A percentile compares a stretch with the other conserved stretches of the same genome.
Evolutionary conservation across 1,140 invertebrate genomes (phyloP).

Genomic region (Hyles euphorbiae): DNA sequence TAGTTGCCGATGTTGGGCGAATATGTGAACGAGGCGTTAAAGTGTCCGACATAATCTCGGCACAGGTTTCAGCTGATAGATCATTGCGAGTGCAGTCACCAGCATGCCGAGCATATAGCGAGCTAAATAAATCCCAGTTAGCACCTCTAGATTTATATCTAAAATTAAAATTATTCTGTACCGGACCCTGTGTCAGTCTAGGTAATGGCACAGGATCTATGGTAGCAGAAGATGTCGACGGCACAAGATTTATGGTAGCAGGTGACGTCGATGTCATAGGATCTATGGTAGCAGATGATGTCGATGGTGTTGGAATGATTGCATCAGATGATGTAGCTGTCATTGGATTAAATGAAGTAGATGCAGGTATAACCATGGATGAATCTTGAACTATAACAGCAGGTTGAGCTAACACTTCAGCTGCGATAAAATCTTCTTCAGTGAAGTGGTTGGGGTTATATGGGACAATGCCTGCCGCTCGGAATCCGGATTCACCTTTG

Average conservation of each 20-base stretch:
- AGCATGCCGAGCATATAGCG: too few species aligned
- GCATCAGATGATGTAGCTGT: background rate
- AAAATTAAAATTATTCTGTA: too few species aligned
- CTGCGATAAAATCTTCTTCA: conserved; percentile 20
- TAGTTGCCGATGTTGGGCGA: too few species aligned
- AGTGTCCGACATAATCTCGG: too few species aligned
- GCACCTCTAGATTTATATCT: too few species aligned
- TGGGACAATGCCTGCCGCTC: conserved; percentile 24
- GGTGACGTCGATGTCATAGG: background rate
- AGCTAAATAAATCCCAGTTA: too few species aligned
- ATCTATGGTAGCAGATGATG: background rate
- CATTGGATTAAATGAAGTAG: conserved; percentile 17
- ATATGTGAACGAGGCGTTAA: too few species aligned
- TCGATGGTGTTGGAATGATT: background rate
- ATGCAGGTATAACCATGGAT: conserved; percentile 16
- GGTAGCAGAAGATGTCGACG: conserved; percentile 4
- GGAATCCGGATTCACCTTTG: conserved; percentile 31
- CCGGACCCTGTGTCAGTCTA: too few species aligned
- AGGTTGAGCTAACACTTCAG: conserved; percentile 18
- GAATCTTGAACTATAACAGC: conserved; percentile 11
- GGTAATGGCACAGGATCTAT: conserved; percentile 1
- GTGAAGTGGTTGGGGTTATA: conserved; percentile 18
- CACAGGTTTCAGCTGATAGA: too few species aligned
- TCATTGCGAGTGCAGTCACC: too few species aligned
- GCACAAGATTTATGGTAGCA: conserved; percentile 1